Evolutionary conservation across 2,113 vertebrate genomes (phyloP).

Genomic region (Sinocyclocheilus rhinocerous): DNA sequence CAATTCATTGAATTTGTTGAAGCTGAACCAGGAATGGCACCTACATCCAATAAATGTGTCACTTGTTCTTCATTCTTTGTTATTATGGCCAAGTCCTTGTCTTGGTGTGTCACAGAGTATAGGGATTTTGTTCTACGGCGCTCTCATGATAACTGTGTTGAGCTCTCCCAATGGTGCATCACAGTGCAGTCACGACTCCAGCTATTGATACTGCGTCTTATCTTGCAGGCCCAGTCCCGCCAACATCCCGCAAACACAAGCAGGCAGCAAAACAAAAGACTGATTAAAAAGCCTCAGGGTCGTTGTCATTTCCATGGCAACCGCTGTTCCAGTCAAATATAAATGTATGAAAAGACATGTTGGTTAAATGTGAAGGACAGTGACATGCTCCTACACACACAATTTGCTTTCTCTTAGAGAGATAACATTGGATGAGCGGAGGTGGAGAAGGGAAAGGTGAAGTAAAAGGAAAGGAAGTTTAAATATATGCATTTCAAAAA

Average conservation of each 20-base stretch:
- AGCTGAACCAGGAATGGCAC: conserved; percentile 12
- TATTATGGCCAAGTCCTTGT: not conserved
- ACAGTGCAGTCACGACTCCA: conserved; percentile 18
- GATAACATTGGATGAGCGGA: not conserved
- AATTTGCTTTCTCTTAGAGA: conserved; percentile 19
- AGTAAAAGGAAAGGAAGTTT: not conserved
- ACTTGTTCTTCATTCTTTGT: conserved; percentile 9
- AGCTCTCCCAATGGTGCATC: not conserved
- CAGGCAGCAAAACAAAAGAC: conserved; percentile 33
- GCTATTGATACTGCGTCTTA: conserved; percentile 37
- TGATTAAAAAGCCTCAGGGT: conserved; percentile 35
- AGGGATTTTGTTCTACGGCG: not conserved
- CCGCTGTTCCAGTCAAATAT: conserved; percentile 26
- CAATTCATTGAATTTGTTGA: not conserved
- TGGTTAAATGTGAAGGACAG: conserved; percentile 48
- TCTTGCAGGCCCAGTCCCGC: conserved; percentile 23
- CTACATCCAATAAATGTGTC: conserved; percentile 30
- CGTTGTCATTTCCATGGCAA: conserved; percentile 44
- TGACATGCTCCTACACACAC: conserved; percentile 13
- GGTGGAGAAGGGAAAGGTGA: not conserved
- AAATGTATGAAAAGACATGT: conserved; percentile 42
- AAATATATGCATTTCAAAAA: not conserved
- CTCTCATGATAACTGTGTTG: not conserved
- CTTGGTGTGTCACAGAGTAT: not conserved
- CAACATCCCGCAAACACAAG: conserved; percentile 35